Evolutionary conservation across 64 coral and sea anemone genomes (phyloP).

Genomic region (Montipora foliosa): DNA sequence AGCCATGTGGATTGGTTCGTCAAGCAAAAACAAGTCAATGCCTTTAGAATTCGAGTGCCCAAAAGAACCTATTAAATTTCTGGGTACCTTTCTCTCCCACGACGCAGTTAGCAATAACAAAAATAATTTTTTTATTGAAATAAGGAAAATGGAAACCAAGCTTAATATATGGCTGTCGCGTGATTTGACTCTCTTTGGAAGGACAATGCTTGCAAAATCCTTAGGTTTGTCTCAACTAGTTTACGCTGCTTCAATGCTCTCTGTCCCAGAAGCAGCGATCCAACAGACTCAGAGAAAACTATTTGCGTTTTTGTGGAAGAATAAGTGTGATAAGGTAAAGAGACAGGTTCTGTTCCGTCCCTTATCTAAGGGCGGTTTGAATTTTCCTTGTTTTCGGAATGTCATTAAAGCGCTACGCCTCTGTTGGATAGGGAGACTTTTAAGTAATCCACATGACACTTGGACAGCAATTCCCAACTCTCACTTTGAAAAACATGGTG

Average conservation of each 20-base stretch:
- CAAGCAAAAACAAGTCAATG: neutral
- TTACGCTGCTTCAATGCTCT: neutral
- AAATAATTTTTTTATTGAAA: neutral
- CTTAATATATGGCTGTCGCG: constrained; percentile 3
- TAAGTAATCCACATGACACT: neutral
- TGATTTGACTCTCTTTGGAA: neutral
- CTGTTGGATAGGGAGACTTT: neutral
- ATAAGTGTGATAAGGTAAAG: neutral
- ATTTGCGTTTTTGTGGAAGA: neutral
- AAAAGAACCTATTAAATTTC: neutral
- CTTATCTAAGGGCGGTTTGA: neutral
- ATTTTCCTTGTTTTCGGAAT: neutral
- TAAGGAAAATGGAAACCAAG: constrained; percentile 2
- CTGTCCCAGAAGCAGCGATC: constrained; percentile 5
- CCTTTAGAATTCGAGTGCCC: neutral
- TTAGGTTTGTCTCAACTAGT: neutral
- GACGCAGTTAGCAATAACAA: neutral
- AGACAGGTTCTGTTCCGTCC: neutral
- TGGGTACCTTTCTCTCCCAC: neutral
- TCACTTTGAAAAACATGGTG: neutral
- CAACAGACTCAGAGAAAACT: neutral
- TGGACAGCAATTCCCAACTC: neutral
- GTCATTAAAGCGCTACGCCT: neutral
- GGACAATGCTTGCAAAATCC: neutral
- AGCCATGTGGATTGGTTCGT: neutral